A percentile compares a stretch with the other conserved stretches of the same genome.
phyloP scores from a whole-genome alignment of 2,797 vertebrate genomes.

The Manis javanica region DNA sequence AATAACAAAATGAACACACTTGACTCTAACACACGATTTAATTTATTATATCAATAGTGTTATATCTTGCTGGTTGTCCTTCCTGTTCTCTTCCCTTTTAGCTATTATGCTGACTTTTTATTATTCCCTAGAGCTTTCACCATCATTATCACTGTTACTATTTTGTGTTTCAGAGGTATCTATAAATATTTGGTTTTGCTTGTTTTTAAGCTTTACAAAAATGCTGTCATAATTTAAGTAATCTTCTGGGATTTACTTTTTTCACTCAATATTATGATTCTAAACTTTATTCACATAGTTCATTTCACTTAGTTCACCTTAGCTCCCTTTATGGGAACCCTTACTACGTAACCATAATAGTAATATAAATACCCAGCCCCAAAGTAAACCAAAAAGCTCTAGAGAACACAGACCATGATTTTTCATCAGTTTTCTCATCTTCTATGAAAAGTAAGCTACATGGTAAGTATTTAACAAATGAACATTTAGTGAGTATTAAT shows the following conservation, averaged over 20 bases:
- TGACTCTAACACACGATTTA: not conserved
- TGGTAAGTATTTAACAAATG: not conserved
- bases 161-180: not conserved
- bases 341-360: not conserved
- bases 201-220: not conserved
- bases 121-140: not conserved
- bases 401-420: not conserved
- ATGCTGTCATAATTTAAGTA: not conserved
- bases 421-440: not conserved
- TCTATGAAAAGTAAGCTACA: not conserved
- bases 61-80: not conserved
- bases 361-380: not conserved
- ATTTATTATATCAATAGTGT: not conserved
- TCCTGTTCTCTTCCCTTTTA: not conserved
- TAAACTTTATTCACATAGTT: slow-evolving; percentile 21
- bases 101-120: not conserved
- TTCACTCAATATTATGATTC: not conserved
- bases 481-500: not conserved
- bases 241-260: not conserved
- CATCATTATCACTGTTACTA: not conserved
- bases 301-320: not conserved
- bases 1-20: slow-evolving; percentile 10
- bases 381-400: not conserved
- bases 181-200: not conserved
- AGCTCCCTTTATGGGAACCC: not conserved